phyloP scores from a whole-genome alignment of 2,797 vertebrate species.

The Zonotrichia albicollis region DNA sequence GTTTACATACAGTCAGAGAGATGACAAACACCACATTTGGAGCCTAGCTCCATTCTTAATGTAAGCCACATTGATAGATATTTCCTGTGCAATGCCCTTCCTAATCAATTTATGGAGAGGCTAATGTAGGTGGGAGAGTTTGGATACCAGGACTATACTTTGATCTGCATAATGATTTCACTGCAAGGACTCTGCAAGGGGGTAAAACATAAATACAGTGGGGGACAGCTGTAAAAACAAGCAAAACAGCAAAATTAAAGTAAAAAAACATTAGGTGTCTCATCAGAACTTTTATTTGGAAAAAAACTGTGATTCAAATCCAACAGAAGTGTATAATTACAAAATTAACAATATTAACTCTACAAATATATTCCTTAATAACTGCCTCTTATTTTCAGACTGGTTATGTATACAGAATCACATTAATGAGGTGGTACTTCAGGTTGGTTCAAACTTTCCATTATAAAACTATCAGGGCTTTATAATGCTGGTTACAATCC shows the following conservation, averaged over 20 bases:
- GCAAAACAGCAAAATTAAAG: conserved; percentile 30
- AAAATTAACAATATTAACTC: conserved; percentile 52
- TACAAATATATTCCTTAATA: conserved; percentile 41
- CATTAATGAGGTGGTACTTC: conserved; percentile 19
- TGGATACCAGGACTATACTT: not conserved
- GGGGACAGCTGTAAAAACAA: conserved; percentile 22
- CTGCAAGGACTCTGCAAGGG: not conserved
- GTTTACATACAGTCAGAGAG: not conserved
- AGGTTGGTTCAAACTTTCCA: conserved; percentile 34
- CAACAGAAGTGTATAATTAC: conserved; percentile 57
- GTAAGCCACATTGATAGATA: not conserved
- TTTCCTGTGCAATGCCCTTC: conserved; percentile 16
- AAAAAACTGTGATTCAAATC: conserved; percentile 56
- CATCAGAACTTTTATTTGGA: conserved; percentile 36
- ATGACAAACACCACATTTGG: not conserved
- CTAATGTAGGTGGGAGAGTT: not conserved
- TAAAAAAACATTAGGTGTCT: conserved; percentile 46
- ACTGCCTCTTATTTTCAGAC: not conserved
- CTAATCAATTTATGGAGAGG: conserved; percentile 20
- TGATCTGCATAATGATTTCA: not conserved
- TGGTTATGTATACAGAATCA: conserved; percentile 9
- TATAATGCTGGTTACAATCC: not conserved
- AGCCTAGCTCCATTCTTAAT: not conserved
- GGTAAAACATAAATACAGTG: not conserved
- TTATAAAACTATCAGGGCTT: conserved; percentile 10